These are phyloP conservation scores for Liasis olivaceus DNA, from an alignment of 2,797 vertebrate species.

Conservation along the genomic window DNA sequence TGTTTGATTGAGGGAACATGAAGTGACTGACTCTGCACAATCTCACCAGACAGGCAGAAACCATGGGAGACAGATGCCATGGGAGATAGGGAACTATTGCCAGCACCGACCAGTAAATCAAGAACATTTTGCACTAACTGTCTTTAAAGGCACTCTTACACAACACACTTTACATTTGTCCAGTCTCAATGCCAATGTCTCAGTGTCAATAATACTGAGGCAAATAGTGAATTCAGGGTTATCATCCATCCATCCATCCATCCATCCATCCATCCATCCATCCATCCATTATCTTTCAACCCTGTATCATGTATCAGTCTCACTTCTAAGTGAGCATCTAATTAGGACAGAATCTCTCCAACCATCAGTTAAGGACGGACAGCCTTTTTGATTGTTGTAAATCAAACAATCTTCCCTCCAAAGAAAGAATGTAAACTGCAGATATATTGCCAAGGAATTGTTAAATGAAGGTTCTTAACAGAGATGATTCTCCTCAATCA, in stretches of 20 bases:
- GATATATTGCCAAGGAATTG: not conserved
- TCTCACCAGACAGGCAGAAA: not conserved
- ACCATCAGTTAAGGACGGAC: not conserved
- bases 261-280: too few species aligned
- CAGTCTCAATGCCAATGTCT: not conserved
- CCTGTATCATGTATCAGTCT: not conserved
- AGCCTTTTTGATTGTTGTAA: not conserved
- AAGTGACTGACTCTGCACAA: not conserved
- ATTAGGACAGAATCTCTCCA: not conserved
- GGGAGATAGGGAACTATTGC: not conserved
- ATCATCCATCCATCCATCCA: not conserved
- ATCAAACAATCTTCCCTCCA: not conserved
- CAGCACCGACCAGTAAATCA: not conserved
- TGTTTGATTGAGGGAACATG: not conserved
- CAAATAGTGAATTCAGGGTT: not conserved
- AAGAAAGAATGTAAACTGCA: not conserved
- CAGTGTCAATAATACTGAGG: not conserved
- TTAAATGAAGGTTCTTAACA: not conserved
- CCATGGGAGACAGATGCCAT: not conserved
- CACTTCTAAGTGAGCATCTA: not conserved
- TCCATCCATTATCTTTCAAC: not conserved
- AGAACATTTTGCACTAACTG: not conserved
- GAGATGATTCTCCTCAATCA: not conserved
- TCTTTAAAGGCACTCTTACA: not conserved
- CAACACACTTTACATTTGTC: not conserved